Evolutionary conservation across 2,888 invertebrate species (phyloP), one percentile per base, ranked within the genome.

Genomic region (Gymnosoma rotundatum): DNA sequence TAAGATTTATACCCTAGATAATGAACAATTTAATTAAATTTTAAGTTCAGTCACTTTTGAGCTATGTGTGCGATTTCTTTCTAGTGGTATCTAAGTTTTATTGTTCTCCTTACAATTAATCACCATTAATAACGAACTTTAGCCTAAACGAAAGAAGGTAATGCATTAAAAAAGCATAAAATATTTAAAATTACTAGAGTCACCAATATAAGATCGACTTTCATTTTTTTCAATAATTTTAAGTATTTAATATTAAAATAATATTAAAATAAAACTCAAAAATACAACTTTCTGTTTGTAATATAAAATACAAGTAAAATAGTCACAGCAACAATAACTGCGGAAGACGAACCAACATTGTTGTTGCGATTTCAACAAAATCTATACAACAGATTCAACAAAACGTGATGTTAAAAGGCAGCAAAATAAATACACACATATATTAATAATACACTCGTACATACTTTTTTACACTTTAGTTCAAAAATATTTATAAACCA

Each of bases 351-450:
- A 54, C 54, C 20, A 45, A 48, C 42, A 67, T 74, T 56, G 56
- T 69, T 78, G 63, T 73, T 74, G 67, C 73, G 25, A 20, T 48
- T 64, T 32, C 32, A 75, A 58, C 42, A 70, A 56, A 54, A 38
- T 42, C 20, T 12, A 63, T 25, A 63, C 48, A 52, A 48, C 61
- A 52, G 48, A 54, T 54, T 64, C 18, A 73, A 63, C 32, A 75
- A 38, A 76, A 69, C 58, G 67, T 60, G 42, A 69, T 58, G 52
- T 69, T 32, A 45, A 60, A 45, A 61, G 36, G 25, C 42, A 74
- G 50, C 14, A 54, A 64, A 54, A 56, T 45, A 52, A 60, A 78
- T 60, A 63, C 32, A 32, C 6, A 5, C 32, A 32, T 6, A 8
- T 60, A 69, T 66, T 20, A 25, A 54, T 67, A 21, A 42, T 60